Conservation (phyloP, 2,888 invertebrate genomes). For the Rhamphomyia laevipes region DNA sequence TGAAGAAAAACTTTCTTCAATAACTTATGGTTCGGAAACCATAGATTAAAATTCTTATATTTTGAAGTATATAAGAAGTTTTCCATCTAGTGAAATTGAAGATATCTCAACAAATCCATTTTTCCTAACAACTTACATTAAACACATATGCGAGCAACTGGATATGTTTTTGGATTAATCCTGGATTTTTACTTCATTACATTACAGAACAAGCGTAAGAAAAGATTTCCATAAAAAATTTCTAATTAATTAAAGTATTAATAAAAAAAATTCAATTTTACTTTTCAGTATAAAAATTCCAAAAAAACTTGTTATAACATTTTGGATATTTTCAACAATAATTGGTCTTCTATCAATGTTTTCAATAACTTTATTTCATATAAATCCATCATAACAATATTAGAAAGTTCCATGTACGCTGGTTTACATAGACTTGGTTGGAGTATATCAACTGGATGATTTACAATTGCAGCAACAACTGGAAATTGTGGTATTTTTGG, state of each 20-base stretch:
- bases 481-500: conserved; percentile 47
- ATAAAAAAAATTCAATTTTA: background rate
- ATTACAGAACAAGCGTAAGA: conserved; percentile 47
- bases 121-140: conserved; percentile 54
- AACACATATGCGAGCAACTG: conserved; percentile 61
- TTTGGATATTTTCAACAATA: conserved; percentile 25
- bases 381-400: conserved; percentile 44
- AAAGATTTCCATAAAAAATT: conserved; percentile 1
- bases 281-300: conserved; percentile 34
- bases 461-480: conserved; percentile 51
- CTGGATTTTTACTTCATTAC: conserved; percentile 52
- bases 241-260: background rate
- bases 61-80: too few relatives aligned
- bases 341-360: conserved; percentile 47
- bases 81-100: conserved; percentile 51
- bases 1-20: too few relatives aligned
- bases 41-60: too few relatives aligned
- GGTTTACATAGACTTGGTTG: conserved; percentile 55
- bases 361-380: conserved; percentile 51
- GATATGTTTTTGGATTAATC: conserved; percentile 54
- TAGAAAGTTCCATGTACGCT: conserved; percentile 53
- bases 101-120: conserved; percentile 52
- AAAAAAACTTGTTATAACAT: conserved; percentile 27
- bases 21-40: too few relatives aligned
- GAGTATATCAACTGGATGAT: conserved; percentile 56